phyloP scores from a whole-genome alignment of 2,888 invertebrate species.

The Eumerus sabulonum region DNA sequence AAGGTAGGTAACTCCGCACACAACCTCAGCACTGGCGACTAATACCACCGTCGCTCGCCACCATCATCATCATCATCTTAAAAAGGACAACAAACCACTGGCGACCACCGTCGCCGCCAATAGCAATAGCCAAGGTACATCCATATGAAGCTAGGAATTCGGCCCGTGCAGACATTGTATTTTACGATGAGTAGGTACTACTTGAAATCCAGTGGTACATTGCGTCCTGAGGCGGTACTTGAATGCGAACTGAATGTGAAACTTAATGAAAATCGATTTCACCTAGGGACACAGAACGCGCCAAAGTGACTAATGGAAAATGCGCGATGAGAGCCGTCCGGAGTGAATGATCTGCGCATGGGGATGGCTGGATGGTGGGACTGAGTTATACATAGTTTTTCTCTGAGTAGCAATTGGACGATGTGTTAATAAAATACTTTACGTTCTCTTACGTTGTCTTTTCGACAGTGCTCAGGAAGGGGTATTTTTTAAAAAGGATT shows the following conservation, averaged over 20 bases:
- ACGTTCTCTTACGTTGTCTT: too few species aligned
- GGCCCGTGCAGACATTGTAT: conserved; percentile 26
- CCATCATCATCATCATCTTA: neutral
- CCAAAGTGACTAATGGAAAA: conserved; percentile 24
- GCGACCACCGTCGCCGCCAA: conserved; percentile 24
- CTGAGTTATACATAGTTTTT: conserved; percentile 15
- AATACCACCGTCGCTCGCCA: conserved; percentile 36
- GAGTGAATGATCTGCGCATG: conserved; percentile 42
- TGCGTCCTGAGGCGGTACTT: conserved; percentile 47
- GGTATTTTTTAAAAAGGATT: conserved; percentile 2
- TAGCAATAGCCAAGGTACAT: conserved; percentile 11
- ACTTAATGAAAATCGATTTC: conserved; percentile 67
- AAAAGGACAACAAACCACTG: too few species aligned
- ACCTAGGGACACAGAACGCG: conserved; percentile 32
- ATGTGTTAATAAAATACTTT: neutral
- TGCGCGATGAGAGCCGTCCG: conserved; percentile 51
- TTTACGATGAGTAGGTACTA: conserved; percentile 48
- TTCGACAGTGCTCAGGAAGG: neutral
- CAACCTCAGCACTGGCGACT: conserved; percentile 20
- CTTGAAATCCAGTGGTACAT: conserved; percentile 65
- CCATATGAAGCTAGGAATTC: conserved; percentile 22
- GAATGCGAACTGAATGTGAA: conserved; percentile 59
- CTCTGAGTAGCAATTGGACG: conserved; percentile 17
- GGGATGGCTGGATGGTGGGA: conserved; percentile 1
- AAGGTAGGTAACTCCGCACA: conserved; percentile 48